Evolutionary conservation across 2,113 vertebrate species (phyloP).

Genomic region (Crotalus viridis): DNA sequence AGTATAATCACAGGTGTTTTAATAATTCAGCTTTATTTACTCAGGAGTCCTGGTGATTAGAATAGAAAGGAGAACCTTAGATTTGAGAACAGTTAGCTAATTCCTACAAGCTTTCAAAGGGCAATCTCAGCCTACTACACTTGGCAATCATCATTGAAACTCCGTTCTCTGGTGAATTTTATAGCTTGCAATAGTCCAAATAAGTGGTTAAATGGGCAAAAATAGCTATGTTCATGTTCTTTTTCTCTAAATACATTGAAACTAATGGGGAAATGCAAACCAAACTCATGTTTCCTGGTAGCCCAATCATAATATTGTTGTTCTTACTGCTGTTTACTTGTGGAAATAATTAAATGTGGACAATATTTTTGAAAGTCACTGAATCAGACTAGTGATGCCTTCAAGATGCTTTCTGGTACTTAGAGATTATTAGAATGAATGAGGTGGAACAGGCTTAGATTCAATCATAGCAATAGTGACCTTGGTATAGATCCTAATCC

Average conservation of each 20-base stretch:
- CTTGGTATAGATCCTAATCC: not conserved
- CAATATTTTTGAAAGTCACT: not conserved
- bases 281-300: not conserved
- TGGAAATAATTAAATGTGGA: not conserved
- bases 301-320: rapidly evolving
- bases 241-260: conserved; percentile 21
- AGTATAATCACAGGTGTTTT: conserved; percentile 68
- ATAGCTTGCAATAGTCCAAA: conserved; percentile 33
- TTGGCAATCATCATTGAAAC: not conserved
- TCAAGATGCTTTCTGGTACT: not conserved
- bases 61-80: conserved; percentile 10
- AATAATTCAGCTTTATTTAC: conserved; percentile 47
- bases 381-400: not conserved
- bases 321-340: not conserved
- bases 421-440: not conserved
- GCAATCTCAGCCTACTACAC: not conserved
- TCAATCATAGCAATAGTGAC: not conserved
- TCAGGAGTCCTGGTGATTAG: not conserved
- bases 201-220: conserved; percentile 38
- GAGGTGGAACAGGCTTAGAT: not conserved
- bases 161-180: conserved; percentile 41
- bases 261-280: conserved; percentile 24
- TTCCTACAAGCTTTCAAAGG: conserved; percentile 41
- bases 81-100: conserved; percentile 64
- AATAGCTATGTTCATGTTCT: conserved; percentile 17